Evolutionary conservation across 2,113 vertebrate genomes (phyloP), one percentile per base, ranked within the genome.

Genomic region (Suricata suricatta): DNA sequence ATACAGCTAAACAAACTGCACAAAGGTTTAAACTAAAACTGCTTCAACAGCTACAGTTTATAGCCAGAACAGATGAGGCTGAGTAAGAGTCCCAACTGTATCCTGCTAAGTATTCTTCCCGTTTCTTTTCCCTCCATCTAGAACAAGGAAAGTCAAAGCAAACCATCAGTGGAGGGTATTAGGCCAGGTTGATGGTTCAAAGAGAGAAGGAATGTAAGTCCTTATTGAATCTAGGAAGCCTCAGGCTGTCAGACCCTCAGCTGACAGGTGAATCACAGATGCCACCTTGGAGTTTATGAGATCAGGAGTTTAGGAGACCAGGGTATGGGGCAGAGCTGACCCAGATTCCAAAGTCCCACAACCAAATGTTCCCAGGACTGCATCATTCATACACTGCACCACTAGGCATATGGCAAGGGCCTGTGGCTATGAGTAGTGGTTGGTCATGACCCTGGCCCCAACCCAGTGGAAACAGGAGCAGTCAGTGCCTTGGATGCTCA

Each of bases 381-480:
- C 79, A 27, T 72, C 54, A 19, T 54, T 81, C 54, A 82, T 8
- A 44, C 88, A 35, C 63, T 1, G 5, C 11, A 16, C 16, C 14
- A 47, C 8, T 25, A 91, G n/a, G 33, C 17, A 13, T 0, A 13
- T 9, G 17, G 8, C 25, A 64, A 15, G 38, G 35, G 12, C 38
- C 12, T 71, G 21, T 11, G 6, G 2, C 38, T 68, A 13, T 13
- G 27, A 71, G 52, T 29, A 79, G 19, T 8, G 11, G 33, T 3
- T 14, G 0, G 4, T 14, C 3, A 0, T 21, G 52, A 69, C 13
- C 0, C 0, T n/a, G 21, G 64, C 31, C 16, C 33, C 27, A 33
- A 0, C 9, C 9, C 23, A 27, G 15, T 29, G 27, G 12, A 79
- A 23, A 9, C 0, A 17, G 8, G 1, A 27, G 27, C 31, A 13